phyloP scores from a whole-genome alignment of 2,113 vertebrate species.

The Phylloscopus trochilus region DNA sequence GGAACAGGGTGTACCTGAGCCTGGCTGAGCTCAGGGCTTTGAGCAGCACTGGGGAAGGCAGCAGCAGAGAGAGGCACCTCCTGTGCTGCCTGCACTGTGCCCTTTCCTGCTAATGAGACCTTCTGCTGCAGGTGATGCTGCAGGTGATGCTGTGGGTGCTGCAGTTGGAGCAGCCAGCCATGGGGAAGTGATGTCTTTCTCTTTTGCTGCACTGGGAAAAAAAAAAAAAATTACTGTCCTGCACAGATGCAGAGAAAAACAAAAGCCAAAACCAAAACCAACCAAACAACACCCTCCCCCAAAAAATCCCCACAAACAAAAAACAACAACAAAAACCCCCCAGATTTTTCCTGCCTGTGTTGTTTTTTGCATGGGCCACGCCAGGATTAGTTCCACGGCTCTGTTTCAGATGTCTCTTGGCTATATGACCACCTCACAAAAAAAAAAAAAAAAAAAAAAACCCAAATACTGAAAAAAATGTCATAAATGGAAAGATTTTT shows the following conservation, averaged over 20 bases:
- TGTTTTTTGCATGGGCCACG: neutral
- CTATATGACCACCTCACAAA: neutral
- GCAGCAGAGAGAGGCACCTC: neutral
- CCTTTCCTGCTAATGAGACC: neutral
- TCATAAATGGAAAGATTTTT: neutral
- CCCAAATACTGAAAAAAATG: neutral
- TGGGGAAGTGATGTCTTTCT: neutral
- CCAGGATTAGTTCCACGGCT: neutral
- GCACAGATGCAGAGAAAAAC: no score
- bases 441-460: no score
- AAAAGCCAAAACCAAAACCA: no score
- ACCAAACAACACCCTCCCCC: no score
- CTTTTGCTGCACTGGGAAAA: neutral
- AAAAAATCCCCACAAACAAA: no score
- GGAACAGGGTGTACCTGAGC: neutral
- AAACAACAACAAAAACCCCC: neutral
- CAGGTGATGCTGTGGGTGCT: neutral
- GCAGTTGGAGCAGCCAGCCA: neutral
- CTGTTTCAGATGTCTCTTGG: neutral
- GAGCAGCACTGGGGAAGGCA: neutral
- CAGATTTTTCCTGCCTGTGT: neutral
- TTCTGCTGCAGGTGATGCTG: neutral
- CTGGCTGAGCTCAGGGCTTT: neutral
- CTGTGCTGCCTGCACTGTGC: neutral
- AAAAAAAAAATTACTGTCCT: neutral